A percentile compares a stretch with the other conserved stretches of the same genome.
phyloP scores from a whole-genome alignment of 2,888 invertebrate genomes.

The Fabriciana adippe region DNA sequence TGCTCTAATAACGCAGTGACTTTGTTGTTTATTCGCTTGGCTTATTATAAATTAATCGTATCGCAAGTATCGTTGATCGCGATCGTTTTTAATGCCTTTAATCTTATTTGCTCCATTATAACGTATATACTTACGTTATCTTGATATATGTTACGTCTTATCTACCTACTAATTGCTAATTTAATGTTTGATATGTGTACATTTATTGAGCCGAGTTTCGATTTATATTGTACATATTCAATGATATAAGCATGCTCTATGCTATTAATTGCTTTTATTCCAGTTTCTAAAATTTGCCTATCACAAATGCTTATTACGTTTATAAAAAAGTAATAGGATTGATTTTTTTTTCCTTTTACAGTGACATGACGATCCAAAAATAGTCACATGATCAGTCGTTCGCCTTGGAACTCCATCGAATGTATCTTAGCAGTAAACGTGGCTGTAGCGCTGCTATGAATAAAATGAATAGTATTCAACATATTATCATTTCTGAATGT shows the following conservation, averaged over 20 bases:
- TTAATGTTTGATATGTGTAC: too few species aligned
- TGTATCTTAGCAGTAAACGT: slow-evolving; percentile 43
- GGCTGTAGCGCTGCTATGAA: slow-evolving; percentile 58
- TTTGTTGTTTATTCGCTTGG: slow-evolving; percentile 36
- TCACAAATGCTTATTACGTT: not conserved
- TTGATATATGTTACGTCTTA: too few species aligned
- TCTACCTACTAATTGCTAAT: too few species aligned
- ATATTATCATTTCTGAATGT: slow-evolving; percentile 55
- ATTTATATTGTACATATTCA: too few species aligned
- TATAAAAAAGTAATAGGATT: slow-evolving; percentile 10
- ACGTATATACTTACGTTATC: too few species aligned
- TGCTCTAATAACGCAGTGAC: slow-evolving; percentile 34
- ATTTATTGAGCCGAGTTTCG: too few species aligned
- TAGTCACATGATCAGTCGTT: slow-evolving; percentile 58
- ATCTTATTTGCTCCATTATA: not conserved
- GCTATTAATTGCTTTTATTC: too few species aligned
- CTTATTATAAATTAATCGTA: slow-evolving; percentile 36
- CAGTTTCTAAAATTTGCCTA: too few species aligned
- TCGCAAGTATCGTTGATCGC: slow-evolving; percentile 12
- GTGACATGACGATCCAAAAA: slow-evolving; percentile 40
- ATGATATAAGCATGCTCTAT: too few species aligned
- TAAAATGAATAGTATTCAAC: slow-evolving; percentile 52
- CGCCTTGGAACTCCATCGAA: slow-evolving; percentile 58
- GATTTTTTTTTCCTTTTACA: slow-evolving; percentile 19
- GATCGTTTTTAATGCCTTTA: not conserved